These are phyloP conservation scores for Mus caroli DNA, from an alignment of 2,797 vertebrate species.

Conservation along the genomic window DNA sequence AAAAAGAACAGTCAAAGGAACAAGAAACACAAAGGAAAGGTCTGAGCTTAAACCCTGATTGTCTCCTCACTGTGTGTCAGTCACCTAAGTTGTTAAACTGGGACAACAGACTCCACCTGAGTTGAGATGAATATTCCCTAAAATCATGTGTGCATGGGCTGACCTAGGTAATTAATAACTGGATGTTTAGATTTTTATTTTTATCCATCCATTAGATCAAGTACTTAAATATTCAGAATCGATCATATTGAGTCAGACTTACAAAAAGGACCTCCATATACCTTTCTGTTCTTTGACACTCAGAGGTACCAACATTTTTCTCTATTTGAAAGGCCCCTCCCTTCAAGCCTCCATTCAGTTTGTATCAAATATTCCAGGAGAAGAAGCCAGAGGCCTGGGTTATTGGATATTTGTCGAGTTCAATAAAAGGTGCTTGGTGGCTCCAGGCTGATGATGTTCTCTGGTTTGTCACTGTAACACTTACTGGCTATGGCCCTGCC, in stretches of 20 bases:
- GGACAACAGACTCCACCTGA: background rate
- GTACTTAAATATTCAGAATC: background rate
- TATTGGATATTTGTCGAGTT: constrained; percentile 72
- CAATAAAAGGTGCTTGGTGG: constrained; percentile 65
- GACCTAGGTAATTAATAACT: background rate
- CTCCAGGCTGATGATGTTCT: constrained; percentile 48
- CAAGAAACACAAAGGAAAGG: background rate
- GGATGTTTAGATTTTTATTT: background rate
- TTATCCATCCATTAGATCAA: background rate
- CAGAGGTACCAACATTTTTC: background rate
- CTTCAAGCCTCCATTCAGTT: constrained; percentile 31
- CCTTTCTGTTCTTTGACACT: background rate
- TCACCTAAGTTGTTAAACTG: background rate
- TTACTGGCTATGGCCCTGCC: constrained; percentile 7
- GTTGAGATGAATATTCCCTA: background rate
- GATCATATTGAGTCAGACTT: background rate
- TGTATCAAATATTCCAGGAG: constrained; percentile 67
- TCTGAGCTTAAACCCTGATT: background rate
- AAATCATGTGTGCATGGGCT: background rate
- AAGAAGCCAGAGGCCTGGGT: constrained; percentile 29
- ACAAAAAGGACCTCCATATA: background rate
- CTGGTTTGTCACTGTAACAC: constrained; percentile 27
- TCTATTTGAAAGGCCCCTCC: background rate
- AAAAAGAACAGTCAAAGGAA: background rate
- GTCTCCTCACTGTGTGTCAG: background rate